Evolutionary conservation across 2,888 invertebrate genomes (phyloP).

Genomic region (Agriopis aurantiaria): DNA sequence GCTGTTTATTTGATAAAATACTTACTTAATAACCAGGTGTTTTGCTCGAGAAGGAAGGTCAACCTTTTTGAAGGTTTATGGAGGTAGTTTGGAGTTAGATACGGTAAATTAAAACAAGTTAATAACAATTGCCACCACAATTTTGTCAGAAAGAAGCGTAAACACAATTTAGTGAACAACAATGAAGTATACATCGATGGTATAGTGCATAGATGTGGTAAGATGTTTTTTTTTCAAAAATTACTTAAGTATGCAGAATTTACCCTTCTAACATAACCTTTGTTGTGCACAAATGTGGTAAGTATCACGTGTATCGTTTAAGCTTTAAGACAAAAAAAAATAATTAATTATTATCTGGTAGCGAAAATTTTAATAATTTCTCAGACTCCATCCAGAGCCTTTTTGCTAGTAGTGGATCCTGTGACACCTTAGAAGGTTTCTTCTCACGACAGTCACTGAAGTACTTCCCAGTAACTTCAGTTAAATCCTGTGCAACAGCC

Average conservation of each 20-base stretch:
- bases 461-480: slow-evolving; percentile 88
- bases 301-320: no score
- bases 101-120: slow-evolving; percentile 39
- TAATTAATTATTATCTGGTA: slow-evolving; percentile 46
- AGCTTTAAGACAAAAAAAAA: no score
- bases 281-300: no score
- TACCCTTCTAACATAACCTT: no score
- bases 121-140: slow-evolving; percentile 6
- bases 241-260: no score
- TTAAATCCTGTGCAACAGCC: slow-evolving; percentile 83
- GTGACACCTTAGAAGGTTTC: slow-evolving; percentile 81
- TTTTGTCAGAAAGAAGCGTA: slow-evolving; percentile 14
- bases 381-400: slow-evolving; percentile 89
- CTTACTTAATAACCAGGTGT: not conserved
- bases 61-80: not conserved
- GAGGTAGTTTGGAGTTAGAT: not conserved
- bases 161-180: slow-evolving; percentile 9
- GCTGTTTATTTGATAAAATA: not conserved
- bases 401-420: slow-evolving; percentile 82
- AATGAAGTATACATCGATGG: no score
- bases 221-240: no score
- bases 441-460: slow-evolving; percentile 86
- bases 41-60: not conserved
- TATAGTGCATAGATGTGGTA: no score
- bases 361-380: slow-evolving; percentile 74